phyloP scores from a whole-genome alignment of 2,797 vertebrate genomes.

The Girardinus metallicus region DNA sequence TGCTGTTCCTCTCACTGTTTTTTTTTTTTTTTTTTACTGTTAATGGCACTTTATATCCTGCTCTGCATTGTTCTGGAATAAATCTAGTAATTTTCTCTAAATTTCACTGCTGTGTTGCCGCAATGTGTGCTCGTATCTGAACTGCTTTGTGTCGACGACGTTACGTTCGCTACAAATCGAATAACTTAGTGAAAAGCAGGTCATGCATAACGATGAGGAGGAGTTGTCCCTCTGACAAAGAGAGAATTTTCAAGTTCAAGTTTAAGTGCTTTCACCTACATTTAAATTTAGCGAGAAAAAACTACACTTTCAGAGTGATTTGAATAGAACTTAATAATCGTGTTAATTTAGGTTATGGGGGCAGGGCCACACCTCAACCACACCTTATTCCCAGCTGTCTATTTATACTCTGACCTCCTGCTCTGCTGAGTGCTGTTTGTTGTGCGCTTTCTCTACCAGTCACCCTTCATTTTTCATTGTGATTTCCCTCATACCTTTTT shows the following conservation, averaged over 20 bases:
- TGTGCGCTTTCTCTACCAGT: neutral
- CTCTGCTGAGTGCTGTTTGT: neutral
- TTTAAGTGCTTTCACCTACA: neutral
- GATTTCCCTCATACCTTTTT: neutral
- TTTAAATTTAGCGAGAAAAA: neutral
- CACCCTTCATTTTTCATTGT: neutral
- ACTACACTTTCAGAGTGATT: neutral
- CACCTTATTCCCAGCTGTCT: neutral
- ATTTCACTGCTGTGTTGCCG: too few relatives aligned
- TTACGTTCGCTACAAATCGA: neutral
- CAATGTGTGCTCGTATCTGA: neutral
- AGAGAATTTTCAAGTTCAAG: neutral
- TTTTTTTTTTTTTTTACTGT: neutral
- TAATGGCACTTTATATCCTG: neutral
- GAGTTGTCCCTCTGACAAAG: neutral
- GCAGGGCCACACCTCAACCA: neutral
- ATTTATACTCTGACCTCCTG: neutral
- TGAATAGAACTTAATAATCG: neutral
- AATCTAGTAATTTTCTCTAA: neutral
- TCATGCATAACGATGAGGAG: neutral
- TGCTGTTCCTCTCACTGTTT: conserved; percentile 10
- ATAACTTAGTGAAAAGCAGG: neutral
- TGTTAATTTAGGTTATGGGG: neutral
- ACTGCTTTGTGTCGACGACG: neutral
- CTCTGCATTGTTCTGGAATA: neutral